Conservation (phyloP, 2,797 vertebrate species). For the Hoplostethus mediterraneus region DNA sequence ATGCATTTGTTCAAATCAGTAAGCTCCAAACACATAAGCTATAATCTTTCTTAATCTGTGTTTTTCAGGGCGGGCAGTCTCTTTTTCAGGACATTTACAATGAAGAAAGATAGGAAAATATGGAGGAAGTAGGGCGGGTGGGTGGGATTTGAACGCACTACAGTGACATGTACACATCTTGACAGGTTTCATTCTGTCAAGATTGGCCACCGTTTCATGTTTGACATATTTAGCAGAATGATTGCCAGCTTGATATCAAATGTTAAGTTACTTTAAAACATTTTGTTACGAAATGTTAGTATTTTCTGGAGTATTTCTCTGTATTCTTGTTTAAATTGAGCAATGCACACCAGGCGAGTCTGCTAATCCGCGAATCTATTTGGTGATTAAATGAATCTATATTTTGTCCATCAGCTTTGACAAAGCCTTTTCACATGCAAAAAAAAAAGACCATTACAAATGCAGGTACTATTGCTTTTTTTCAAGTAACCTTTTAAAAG, state of each 20-base stretch:
- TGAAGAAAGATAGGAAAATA: slow-evolving; percentile 30
- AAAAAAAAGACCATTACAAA: background rate
- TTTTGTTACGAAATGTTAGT: background rate
- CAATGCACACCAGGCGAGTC: background rate
- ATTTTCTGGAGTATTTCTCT: background rate
- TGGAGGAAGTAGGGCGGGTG: slow-evolving; percentile 6
- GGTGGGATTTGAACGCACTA: background rate
- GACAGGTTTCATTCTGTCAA: background rate
- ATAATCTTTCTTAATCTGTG: slow-evolving; percentile 69
- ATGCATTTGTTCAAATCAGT: slow-evolving; percentile 60
- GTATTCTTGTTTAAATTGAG: background rate
- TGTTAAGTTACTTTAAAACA: background rate
- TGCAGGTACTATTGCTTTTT: slow-evolving; percentile 7
- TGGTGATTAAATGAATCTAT: slow-evolving; percentile 25
- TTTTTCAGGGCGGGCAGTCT: slow-evolving; percentile 33
- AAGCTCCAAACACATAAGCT: slow-evolving; percentile 52
- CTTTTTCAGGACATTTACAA: slow-evolving; percentile 37
- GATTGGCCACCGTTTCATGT: background rate
- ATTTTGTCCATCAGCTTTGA: slow-evolving; percentile 3
- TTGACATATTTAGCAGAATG: background rate
- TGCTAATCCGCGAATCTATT: slow-evolving; percentile 20
- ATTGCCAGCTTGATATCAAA: background rate
- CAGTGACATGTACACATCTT: too few relatives aligned
- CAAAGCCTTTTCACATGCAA: slow-evolving; percentile 4
- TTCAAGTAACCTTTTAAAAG: slow-evolving; percentile 3